Evolutionary conservation across 2,797 vertebrate species (phyloP), one percentile per base, ranked within the genome.

Genomic region (Antennarius maculatus): DNA sequence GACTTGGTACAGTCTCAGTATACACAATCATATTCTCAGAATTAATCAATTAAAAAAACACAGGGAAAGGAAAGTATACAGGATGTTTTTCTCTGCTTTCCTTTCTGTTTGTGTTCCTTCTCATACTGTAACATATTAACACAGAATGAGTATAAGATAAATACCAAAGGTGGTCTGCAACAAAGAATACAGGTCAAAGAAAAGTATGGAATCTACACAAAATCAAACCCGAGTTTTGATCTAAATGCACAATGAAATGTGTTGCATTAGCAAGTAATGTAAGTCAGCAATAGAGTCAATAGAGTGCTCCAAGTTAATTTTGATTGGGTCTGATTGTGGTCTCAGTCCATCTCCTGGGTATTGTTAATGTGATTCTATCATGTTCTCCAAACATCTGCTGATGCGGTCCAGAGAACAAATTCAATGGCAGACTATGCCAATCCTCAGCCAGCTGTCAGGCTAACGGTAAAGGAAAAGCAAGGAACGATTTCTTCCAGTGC

Each of bases 291-390:
- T n/a, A n/a, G n/a, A n/a, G n/a, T 39, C 29, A 64, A 70, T 45
- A 56, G 61, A 61, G 50, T 27, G 54, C 69, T 76, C 59, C 67
- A 47, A 50, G 4, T 42, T 29, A 67, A 50, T 66, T 87, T 74
- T 64, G 77, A 87, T 77, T 68, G 6, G 67, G 53, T 51, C 39
- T 5, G 14, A 47, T 55, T 72, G 53, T 52, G 50, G 58, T 69
- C 49, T 16, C 28, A 12, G 12, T 78, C 70, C 53, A 63, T 23
- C 23, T 23, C 23, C 23, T 23, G 23, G 23, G 23, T 23, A 23
- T 2, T 23, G 23, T 23, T 23, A 23, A 23, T 23, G 23, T 23
- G 23, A 23, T 23, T 23, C 23, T 23, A 23, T 23, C 23, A 23
- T 23, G 23, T 23, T 23, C 23, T 23, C 23, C 23, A 1, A 23